Conservation (phyloP, 2,888 invertebrate species). For the Dicranocentrus wangi region DNA sequence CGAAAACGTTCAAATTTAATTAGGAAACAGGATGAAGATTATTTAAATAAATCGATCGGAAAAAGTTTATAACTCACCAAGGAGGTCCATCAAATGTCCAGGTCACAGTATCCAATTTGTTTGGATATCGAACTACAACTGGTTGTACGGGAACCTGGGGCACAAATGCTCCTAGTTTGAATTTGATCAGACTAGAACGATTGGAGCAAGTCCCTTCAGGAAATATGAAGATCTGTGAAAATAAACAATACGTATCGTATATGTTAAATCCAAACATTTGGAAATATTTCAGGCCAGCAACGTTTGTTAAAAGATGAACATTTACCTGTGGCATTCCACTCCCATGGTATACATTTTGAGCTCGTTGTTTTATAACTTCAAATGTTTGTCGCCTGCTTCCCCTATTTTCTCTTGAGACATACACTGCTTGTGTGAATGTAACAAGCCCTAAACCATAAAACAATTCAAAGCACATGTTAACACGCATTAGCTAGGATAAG, state of each 20-base stretch:
- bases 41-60: neutral
- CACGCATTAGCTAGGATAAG: no score
- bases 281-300: neutral
- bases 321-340: slow-evolving; percentile 52
- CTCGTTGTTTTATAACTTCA: slow-evolving; percentile 79
- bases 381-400: slow-evolving; percentile 89
- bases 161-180: slow-evolving; percentile 76
- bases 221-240: slow-evolving; percentile 90
- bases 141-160: slow-evolving; percentile 97
- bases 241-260: neutral
- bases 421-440: slow-evolving; percentile 95
- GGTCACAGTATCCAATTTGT: slow-evolving; percentile 89
- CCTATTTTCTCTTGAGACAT: slow-evolving; percentile 95
- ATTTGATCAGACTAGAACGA: slow-evolving; percentile 83
- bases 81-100: slow-evolving; percentile 97
- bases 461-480: no score
- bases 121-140: slow-evolving; percentile 92
- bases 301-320: neutral
- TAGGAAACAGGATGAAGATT: neutral
- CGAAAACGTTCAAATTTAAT: slow-evolving; percentile 72
- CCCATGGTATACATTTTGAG: slow-evolving; percentile 79
- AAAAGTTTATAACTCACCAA: slow-evolving; percentile 79
- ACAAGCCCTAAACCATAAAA: slow-evolving; percentile 81
- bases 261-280: neutral
- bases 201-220: slow-evolving; percentile 98